Conservation (phyloP, 1,140 invertebrate species). For the Luehdorfia chinensis region DNA sequence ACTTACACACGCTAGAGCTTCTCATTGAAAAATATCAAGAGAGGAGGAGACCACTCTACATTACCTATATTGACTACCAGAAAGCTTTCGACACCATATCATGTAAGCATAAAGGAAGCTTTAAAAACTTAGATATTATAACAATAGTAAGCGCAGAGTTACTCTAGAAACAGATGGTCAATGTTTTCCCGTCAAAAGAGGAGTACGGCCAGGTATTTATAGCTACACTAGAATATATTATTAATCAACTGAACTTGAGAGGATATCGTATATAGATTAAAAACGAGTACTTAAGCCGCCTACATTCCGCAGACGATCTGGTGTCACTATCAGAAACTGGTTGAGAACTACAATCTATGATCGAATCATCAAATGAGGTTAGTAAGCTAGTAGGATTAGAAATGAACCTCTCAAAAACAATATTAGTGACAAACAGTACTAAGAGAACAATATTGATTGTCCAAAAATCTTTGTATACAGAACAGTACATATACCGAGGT, state of each 20-base stretch:
- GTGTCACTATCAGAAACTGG: background rate
- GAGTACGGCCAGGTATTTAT: background rate
- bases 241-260: background rate
- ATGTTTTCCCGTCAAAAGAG: background rate
- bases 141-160: background rate
- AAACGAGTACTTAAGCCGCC: background rate
- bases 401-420: background rate
- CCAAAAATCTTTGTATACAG: background rate
- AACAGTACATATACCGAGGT: background rate
- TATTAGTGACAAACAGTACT: background rate
- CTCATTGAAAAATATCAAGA: background rate
- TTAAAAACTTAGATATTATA: background rate
- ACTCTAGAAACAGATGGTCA: background rate
- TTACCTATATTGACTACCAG: background rate
- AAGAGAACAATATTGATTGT: background rate
- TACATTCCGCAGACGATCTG: background rate
- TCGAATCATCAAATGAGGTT: background rate
- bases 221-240: background rate
- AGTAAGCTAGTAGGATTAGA: background rate
- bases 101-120: background rate
- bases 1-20: background rate
- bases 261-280: background rate
- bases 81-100: too few relatives aligned
- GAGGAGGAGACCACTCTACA: background rate
- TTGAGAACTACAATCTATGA: background rate